A percentile compares a stretch with the other conserved stretches of the same genome.
Conservation (phyloP, 2,797 vertebrate genomes). For the Pempheris klunzingeri region DNA sequence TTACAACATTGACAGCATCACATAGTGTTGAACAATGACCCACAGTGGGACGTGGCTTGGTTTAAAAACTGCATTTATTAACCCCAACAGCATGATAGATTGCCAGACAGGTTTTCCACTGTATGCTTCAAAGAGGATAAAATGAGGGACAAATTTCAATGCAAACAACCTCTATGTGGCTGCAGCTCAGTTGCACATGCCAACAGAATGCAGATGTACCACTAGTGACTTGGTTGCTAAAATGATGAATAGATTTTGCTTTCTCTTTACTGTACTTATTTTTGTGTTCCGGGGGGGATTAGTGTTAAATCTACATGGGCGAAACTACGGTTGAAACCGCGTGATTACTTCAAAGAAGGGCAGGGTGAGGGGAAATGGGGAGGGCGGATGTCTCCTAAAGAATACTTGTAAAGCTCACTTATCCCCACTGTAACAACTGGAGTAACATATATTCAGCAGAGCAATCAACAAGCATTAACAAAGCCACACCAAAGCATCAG, state of each 20-base stretch:
- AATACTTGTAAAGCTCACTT: slow-evolving; percentile 69
- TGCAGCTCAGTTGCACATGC: slow-evolving; percentile 27
- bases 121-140: slow-evolving; percentile 61
- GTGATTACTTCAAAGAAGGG: slow-evolving; percentile 71
- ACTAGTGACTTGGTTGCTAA: slow-evolving; percentile 24
- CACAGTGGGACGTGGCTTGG: slow-evolving; percentile 55
- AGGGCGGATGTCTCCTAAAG: slow-evolving; percentile 16
- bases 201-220: slow-evolving; percentile 37
- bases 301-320: slow-evolving; percentile 72
- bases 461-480: slow-evolving; percentile 56
- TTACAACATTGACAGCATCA: slow-evolving; percentile 49
- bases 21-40: slow-evolving; percentile 61
- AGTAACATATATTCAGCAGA: slow-evolving; percentile 64
- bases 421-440: slow-evolving; percentile 60
- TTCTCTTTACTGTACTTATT: slow-evolving; percentile 58
- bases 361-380: slow-evolving; percentile 22
- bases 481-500: slow-evolving; percentile 34
- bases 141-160: slow-evolving; percentile 63
- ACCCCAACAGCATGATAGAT: slow-evolving; percentile 62
- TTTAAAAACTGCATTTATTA: slow-evolving; percentile 64
- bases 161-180: slow-evolving; percentile 50
- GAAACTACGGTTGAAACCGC: slow-evolving; percentile 67
- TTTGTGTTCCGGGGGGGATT: slow-evolving; percentile 71
- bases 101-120: slow-evolving; percentile 62
- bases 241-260: slow-evolving; percentile 52